A percentile compares a stretch with the other conserved stretches of the same genome.
Evolutionary conservation across 2,113 vertebrate genomes (phyloP).

Genomic region (Myiagra hebetior): DNA sequence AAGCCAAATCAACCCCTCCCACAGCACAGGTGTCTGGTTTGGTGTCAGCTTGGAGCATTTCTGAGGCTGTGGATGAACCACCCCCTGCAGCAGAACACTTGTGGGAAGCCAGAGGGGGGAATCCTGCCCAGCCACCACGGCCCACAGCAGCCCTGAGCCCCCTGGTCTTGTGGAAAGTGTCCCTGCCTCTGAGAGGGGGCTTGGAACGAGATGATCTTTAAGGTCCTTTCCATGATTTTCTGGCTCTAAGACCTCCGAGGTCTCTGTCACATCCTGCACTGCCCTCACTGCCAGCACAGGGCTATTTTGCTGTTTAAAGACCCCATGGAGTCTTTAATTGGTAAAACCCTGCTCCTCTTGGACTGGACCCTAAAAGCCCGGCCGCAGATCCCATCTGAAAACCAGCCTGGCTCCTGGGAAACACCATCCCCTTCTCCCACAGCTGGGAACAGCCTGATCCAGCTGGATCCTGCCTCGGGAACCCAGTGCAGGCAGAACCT

Average conservation of each 20-base stretch:
- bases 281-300: neutral
- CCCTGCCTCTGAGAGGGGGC: neutral
- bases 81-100: fast-evolving
- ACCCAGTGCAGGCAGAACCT: neutral
- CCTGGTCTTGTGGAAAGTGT: no score
- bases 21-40: neutral
- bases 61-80: neutral
- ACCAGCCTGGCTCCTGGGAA: neutral
- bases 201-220: neutral
- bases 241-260: neutral
- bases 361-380: neutral
- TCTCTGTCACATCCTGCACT: neutral
- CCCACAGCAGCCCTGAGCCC: neutral
- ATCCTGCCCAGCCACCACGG: neutral
- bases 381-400: neutral
- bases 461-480: neutral
- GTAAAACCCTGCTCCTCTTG: neutral
- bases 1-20: neutral
- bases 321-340: fast-evolving
- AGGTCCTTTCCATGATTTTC: neutral
- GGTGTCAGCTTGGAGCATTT: neutral
- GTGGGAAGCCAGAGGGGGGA: neutral
- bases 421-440: neutral
- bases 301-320: neutral
- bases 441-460: neutral